Percentiles rank a stretch among this genome's conserved stretches.
Evolutionary conservation across 2,888 invertebrate species (phyloP).

Genomic region (Rosalia funebris): DNA sequence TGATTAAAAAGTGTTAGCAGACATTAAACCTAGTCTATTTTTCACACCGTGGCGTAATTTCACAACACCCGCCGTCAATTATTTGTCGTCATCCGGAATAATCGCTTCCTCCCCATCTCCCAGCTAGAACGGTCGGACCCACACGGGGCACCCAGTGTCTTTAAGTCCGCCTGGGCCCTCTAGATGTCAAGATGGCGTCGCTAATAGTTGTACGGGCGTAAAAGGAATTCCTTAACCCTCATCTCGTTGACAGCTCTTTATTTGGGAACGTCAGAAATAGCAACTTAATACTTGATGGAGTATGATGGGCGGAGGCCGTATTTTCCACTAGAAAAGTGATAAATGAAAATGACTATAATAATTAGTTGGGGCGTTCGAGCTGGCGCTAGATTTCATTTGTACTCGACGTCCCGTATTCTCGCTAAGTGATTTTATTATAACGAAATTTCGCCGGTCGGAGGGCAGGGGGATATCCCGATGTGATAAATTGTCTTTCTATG

Average conservation of each 20-base stretch:
- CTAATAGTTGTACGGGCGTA: constrained; percentile 7
- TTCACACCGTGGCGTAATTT: too few species aligned
- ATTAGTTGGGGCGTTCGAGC: neutral
- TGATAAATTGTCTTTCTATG: neutral
- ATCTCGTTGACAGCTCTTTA: constrained; percentile 19
- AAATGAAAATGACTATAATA: constrained; percentile 12
- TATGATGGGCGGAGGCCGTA: constrained; percentile 2
- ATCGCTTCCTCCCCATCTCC: too few species aligned
- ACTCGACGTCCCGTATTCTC: neutral
- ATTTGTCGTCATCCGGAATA: too few species aligned
- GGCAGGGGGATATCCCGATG: neutral
- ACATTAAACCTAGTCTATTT: too few species aligned
- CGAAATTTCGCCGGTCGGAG: neutral
- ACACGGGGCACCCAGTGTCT: neutral
- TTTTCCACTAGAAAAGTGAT: constrained; percentile 13
- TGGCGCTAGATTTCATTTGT: neutral
- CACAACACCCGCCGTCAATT: too few species aligned
- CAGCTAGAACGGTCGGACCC: neutral
- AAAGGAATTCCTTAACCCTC: constrained; percentile 21
- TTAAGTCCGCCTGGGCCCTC: constrained; percentile 1
- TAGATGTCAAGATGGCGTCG: constrained; percentile 3
- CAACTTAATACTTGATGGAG: constrained; percentile 10
- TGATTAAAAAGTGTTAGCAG: too few species aligned
- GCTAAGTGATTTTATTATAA: neutral
- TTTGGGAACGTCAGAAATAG: constrained; percentile 13